Conservation (phyloP, 1,140 invertebrate species). For the Danaus melanippus region DNA sequence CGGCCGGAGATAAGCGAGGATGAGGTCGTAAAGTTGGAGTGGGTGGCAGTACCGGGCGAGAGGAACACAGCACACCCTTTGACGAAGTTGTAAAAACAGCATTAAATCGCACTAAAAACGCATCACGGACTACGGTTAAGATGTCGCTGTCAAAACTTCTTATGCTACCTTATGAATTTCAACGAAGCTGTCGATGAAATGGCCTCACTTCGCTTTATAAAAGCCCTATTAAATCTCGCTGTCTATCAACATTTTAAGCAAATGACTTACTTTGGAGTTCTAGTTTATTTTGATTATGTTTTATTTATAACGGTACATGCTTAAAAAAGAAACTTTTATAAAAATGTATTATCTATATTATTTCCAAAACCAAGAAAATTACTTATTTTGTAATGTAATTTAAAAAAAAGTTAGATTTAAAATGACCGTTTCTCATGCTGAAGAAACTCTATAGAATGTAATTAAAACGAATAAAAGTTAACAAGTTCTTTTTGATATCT, state of each 20-base stretch:
- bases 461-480: too few species aligned
- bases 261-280: slow-evolving; percentile 11
- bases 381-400: too few species aligned
- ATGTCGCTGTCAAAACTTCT: slow-evolving; percentile 42
- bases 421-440: too few species aligned
- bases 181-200: slow-evolving; percentile 56
- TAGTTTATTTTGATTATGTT: slow-evolving; percentile 8
- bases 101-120: slow-evolving; percentile 69
- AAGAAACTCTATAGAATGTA: too few species aligned
- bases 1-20: slow-evolving; percentile 60
- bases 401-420: too few species aligned
- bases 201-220: slow-evolving; percentile 33
- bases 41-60: slow-evolving; percentile 25
- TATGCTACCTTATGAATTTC: slow-evolving; percentile 67
- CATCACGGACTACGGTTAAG: slow-evolving; percentile 42
- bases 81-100: slow-evolving; percentile 68
- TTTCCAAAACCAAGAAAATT: too few species aligned
- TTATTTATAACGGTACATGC: too few species aligned
- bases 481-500: too few species aligned
- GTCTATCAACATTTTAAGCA: slow-evolving; percentile 13
- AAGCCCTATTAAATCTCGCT: slow-evolving; percentile 32
- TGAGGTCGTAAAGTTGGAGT: slow-evolving; percentile 56
- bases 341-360: too few species aligned
- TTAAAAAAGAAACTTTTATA: too few species aligned
- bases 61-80: slow-evolving; percentile 58